Base-by-base conservation (phyloP, 2,888 invertebrate genomes). In the Chouioia cunea region DNA sequence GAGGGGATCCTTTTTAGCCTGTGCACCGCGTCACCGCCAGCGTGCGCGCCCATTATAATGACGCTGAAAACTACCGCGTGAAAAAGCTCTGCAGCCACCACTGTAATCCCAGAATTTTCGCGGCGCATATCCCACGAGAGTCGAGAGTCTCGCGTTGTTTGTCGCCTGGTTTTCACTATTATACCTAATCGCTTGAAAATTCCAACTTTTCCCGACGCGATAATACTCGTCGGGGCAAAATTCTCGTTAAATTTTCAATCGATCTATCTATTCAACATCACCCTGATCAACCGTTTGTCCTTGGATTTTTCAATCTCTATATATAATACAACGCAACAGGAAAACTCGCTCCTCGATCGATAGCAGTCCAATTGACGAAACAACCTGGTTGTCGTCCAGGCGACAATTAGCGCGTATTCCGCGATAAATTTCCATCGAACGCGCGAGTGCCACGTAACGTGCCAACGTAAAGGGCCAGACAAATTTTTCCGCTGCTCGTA, bases 41-140 rank as follows among this genome's bases (percentile, higher is more conserved):
- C 15, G 65, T 14, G 16, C 46, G 22, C 43, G 8, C 10, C 23
- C 65, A 71, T 66, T 68, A 36, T 36, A 72, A 72, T 64, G 72
- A 69, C 50, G 72, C 70, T 63, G 57, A 60, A 57, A 68, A 73
- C 46, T 64, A 8, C 3, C 27, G 27, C 27, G 27, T 27, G 27
- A 27, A 27, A 27, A 6, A 27, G 27, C 52, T 46, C 56, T 22
- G 22, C 50, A 27, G 44, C 36, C 18, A 53, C 44, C 43, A 15
- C 65, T n/a, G 18, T 27, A 63, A 36, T 36, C 36, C 36, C 48
- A 57, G 57, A 54, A 69, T 53, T 68, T 68, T 62, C 48, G 18
- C 62, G 57, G 16, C 16, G 16, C 23, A 15, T 23, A 27, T 23
- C 27, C 27, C n/a, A n/a, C n/a, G n/a, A n/a, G n/a, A n/a, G n/a